Conservation (phyloP, 2,888 invertebrate genomes). For the Microctonus hyperodae region DNA sequence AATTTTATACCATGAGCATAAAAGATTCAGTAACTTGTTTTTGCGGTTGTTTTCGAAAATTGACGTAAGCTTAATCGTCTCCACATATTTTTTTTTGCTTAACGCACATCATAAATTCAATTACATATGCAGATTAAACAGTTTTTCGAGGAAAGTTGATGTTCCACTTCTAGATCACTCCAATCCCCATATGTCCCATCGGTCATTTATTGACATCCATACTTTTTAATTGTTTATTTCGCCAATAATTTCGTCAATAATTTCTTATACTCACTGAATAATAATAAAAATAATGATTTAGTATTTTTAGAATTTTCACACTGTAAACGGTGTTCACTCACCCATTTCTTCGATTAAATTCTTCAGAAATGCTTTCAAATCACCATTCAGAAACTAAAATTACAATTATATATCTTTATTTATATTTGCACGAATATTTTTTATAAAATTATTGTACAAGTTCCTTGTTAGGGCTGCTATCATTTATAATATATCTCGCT, state of each 20-base stretch:
- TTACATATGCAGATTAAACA: constrained; percentile 18
- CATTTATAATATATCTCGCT: neutral
- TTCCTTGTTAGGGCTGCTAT: neutral
- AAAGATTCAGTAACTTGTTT: neutral
- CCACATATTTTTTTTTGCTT: neutral
- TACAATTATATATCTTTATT: too few relatives aligned
- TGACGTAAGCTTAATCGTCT: neutral
- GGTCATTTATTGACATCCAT: neutral
- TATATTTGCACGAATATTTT: neutral
- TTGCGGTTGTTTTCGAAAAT: neutral
- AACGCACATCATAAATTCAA: neutral
- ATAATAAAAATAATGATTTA: neutral
- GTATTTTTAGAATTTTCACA: neutral
- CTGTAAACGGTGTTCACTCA: neutral
- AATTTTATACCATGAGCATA: neutral
- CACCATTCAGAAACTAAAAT: neutral
- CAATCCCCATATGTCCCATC: neutral
- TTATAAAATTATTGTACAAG: neutral
- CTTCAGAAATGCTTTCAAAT: neutral
- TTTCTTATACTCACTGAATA: neutral
- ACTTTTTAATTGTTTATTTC: neutral
- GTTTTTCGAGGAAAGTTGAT: constrained; percentile 15
- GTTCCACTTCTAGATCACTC: constrained; percentile 15
- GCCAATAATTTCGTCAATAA: neutral
- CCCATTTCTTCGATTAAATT: neutral